Conservation (phyloP, 1,140 invertebrate genomes). For the Arion vulgaris region DNA sequence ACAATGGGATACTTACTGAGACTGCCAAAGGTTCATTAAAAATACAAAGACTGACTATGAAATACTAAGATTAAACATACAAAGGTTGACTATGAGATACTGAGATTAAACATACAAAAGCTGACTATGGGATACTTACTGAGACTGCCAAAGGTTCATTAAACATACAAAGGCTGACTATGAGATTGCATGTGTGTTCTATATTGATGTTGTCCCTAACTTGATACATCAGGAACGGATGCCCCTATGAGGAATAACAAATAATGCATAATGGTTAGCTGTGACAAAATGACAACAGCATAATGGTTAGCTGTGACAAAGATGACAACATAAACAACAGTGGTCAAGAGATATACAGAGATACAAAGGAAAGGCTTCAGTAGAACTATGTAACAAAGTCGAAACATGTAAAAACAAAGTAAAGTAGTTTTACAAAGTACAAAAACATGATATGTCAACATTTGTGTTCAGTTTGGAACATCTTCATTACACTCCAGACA, state of each 20-base stretch:
- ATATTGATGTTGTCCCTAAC: slow-evolving; percentile 93
- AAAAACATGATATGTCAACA: too few relatives aligned
- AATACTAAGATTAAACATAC: slow-evolving; percentile 78
- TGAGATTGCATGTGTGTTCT: slow-evolving; percentile 91
- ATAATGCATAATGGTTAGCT: neutral
- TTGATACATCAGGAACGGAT: slow-evolving; percentile 94
- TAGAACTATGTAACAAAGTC: too few relatives aligned
- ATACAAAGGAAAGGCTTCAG: too few relatives aligned
- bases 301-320: too few relatives aligned
- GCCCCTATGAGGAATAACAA: slow-evolving; percentile 78
- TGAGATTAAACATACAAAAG: neutral
- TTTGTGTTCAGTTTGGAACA: too few relatives aligned
- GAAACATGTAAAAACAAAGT: too few relatives aligned
- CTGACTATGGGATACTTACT: slow-evolving; percentile 55
- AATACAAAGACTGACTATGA: slow-evolving; percentile 91
- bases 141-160: slow-evolving; percentile 84
- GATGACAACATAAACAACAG: too few relatives aligned
- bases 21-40: slow-evolving; percentile 88
- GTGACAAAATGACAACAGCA: neutral
- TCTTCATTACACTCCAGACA: too few relatives aligned
- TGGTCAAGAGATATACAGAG: too few relatives aligned
- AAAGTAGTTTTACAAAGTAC: too few relatives aligned
- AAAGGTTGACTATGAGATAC: too few relatives aligned
- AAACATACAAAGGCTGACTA: slow-evolving; percentile 91
- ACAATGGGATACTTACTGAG: slow-evolving; percentile 54